Conservation (phyloP, 2,888 invertebrate genomes). For the Coronaproctus castanopsis region DNA sequence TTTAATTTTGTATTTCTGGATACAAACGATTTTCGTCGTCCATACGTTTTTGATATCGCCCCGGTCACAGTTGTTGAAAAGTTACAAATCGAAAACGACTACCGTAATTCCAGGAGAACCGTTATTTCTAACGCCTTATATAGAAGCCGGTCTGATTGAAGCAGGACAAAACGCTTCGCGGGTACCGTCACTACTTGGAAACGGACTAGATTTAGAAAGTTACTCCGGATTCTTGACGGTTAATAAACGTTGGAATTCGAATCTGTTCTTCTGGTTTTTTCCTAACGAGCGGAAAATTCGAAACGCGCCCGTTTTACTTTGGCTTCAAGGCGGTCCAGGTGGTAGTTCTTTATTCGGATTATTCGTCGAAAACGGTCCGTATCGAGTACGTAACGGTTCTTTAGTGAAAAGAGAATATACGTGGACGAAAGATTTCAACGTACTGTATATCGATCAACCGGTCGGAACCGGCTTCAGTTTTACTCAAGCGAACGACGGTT, state of each 20-base stretch:
- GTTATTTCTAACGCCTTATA: conserved; percentile 1
- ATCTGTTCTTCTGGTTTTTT: conserved; percentile 34
- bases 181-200: not conserved
- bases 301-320: conserved; percentile 34
- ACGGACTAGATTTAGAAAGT: conserved; percentile 29
- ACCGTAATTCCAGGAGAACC: conserved; percentile 7
- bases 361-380: conserved; percentile 68
- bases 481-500: conserved; percentile 45
- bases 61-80: no score
- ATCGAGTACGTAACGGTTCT: conserved; percentile 31
- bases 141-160: not conserved
- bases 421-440: conserved; percentile 57
- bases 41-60: no score
- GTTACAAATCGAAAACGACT: no score
- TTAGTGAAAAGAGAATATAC: conserved; percentile 40
- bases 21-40: no score
- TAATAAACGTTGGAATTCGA: conserved; percentile 29
- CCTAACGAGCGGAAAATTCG: conserved; percentile 25
- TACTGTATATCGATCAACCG: conserved; percentile 82
- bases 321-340: conserved; percentile 74
- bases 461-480: conserved; percentile 85
- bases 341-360: conserved; percentile 58
- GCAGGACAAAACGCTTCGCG: not conserved
- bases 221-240: conserved; percentile 42
- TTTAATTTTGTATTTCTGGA: no score